phyloP scores from a whole-genome alignment of 2,888 invertebrate species.

The Plagodis dolabraria region DNA sequence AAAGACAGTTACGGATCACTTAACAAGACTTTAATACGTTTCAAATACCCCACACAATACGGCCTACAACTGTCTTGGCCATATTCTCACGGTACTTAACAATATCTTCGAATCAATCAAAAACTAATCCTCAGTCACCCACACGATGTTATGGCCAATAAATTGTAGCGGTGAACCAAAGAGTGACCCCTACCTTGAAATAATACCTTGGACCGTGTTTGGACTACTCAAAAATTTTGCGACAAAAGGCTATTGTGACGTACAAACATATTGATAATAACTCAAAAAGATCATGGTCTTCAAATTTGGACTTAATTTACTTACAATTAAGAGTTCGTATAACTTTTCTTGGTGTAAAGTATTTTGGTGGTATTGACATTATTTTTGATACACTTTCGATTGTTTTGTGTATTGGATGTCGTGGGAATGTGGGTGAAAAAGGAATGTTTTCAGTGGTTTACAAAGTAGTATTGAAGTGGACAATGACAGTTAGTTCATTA shows the following conservation, averaged over 20 bases:
- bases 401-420: conserved; percentile 63
- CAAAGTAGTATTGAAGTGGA: conserved; percentile 61
- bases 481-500: conserved; percentile 73
- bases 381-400: conserved; percentile 67
- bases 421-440: conserved; percentile 65
- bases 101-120: conserved; percentile 28
- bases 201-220: conserved; percentile 65
- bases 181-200: conserved; percentile 65
- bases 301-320: conserved; percentile 36
- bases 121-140: conserved; percentile 51
- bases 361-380: conserved; percentile 44
- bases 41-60: conserved; percentile 30
- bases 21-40: conserved; percentile 37
- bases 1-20: conserved; percentile 29
- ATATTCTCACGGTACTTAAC: conserved; percentile 57
- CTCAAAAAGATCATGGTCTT: neutral
- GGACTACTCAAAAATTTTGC: conserved; percentile 53
- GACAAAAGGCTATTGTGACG: conserved; percentile 47
- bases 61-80: conserved; percentile 22
- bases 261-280: conserved; percentile 6
- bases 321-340: neutral
- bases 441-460: conserved; percentile 49
- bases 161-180: conserved; percentile 56
- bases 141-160: conserved; percentile 42
- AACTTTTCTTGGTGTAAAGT: neutral